These are phyloP conservation scores for Crenichthys baileyi DNA, from an alignment of 2,797 vertebrate genomes.

Conservation along the genomic window DNA sequence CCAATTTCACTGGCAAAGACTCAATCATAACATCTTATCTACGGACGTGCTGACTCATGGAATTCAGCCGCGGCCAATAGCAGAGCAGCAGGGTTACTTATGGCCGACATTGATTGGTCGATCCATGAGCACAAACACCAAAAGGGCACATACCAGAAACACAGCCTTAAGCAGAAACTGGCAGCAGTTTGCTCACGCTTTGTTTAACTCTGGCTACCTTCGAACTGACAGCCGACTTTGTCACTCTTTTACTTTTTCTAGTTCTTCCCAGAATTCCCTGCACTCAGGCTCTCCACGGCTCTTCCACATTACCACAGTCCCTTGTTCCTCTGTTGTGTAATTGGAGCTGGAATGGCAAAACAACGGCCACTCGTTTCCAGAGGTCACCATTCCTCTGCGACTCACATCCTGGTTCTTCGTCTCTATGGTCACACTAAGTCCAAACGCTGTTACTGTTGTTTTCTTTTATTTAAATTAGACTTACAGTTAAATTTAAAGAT, in stretches of 20 bases:
- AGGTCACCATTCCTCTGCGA: constrained; percentile 69
- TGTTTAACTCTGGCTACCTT: constrained; percentile 51
- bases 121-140: constrained; percentile 71
- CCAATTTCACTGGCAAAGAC: constrained; percentile 70
- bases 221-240: constrained; percentile 33
- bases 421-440: constrained; percentile 73
- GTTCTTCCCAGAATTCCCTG: constrained; percentile 26
- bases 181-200: constrained; percentile 58
- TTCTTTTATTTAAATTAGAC: constrained; percentile 19
- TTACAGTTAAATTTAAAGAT: constrained; percentile 42
- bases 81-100: constrained; percentile 73
- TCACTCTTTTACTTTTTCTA: constrained; percentile 34
- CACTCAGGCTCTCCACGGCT: constrained; percentile 28
- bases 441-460: constrained; percentile 46
- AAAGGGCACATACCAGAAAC: constrained; percentile 80
- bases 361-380: constrained; percentile 53
- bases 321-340: constrained; percentile 65
- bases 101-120: constrained; percentile 78
- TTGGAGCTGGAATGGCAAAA: constrained; percentile 60
- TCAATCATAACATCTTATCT: constrained; percentile 81
- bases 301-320: constrained; percentile 53
- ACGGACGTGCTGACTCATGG: constrained; percentile 73
- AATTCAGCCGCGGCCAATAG: constrained; percentile 75
- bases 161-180: constrained; percentile 76
- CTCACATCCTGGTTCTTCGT: constrained; percentile 73